Percentiles rank a stretch among this genome's conserved stretches.
Conservation (phyloP, 2,888 invertebrate species). For the Meteorus colon region DNA sequence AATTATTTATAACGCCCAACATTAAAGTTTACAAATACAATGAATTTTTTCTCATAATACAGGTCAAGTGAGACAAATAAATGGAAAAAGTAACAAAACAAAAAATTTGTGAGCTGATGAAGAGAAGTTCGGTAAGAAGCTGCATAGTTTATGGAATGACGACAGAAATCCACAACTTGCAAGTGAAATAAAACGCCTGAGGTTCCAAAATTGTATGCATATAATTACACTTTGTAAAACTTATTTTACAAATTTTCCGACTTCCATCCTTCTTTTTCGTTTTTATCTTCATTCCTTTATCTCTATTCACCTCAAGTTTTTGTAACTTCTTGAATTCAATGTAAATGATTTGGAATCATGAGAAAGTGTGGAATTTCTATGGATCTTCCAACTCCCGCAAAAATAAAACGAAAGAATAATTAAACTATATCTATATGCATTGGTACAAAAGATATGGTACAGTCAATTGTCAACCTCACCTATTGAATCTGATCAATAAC, state of each 20-base stretch:
- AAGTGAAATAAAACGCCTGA: slow-evolving; percentile 13
- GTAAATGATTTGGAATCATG: background rate
- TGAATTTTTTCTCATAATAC: background rate
- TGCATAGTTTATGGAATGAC: background rate
- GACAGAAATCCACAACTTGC: slow-evolving; percentile 4
- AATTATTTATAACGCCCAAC: background rate
- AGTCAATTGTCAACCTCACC: background rate
- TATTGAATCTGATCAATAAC: background rate
- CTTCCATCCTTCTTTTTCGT: background rate
- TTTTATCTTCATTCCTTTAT: background rate
- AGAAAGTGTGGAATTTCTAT: background rate
- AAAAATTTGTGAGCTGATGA: slow-evolving; percentile 2
- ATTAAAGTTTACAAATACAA: background rate
- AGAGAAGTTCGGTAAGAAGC: slow-evolving; percentile 11
- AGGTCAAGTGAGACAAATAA: background rate
- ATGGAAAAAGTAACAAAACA: background rate
- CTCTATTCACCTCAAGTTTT: background rate
- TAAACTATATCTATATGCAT: background rate
- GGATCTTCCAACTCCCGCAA: background rate
- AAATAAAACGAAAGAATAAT: background rate
- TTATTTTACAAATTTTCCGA: background rate
- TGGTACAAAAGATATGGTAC: background rate
- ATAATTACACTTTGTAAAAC: slow-evolving; percentile 22
- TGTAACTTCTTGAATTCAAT: background rate
- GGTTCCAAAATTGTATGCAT: slow-evolving; percentile 9